These are phyloP conservation scores for Mixornis gularis DNA, from an alignment of 2,113 vertebrate species.

Conservation along the genomic window DNA sequence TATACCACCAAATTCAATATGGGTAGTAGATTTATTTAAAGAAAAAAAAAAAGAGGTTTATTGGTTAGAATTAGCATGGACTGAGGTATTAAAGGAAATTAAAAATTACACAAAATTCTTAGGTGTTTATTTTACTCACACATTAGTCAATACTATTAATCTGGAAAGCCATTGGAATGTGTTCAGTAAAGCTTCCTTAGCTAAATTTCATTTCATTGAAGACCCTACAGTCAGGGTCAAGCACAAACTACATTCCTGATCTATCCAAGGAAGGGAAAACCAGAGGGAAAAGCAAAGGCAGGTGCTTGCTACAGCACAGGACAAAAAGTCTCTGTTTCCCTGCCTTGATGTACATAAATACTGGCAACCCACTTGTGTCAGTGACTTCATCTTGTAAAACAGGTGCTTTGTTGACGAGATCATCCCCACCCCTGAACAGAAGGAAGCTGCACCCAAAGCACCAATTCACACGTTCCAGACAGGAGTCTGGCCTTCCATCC, in stretches of 20 bases:
- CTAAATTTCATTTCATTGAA: neutral
- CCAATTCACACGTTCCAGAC: conserved; percentile 53
- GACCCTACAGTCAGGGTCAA: neutral
- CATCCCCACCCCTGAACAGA: conserved; percentile 62
- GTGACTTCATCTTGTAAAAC: conserved; percentile 10
- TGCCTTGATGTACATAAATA: neutral
- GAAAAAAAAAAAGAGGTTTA: neutral
- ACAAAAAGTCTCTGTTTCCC: neutral
- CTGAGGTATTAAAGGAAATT: neutral
- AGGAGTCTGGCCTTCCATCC: conserved; percentile 47
- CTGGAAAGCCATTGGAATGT: neutral
- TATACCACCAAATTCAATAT: neutral
- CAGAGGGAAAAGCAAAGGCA: neutral
- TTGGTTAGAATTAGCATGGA: neutral
- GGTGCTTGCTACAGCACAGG: neutral
- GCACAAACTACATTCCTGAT: neutral
- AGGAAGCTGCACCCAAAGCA: conserved; percentile 76
- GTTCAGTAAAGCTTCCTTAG: neutral
- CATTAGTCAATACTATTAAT: neutral
- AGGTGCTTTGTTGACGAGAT: conserved; percentile 47
- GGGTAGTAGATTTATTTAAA: neutral
- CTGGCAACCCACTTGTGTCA: neutral
- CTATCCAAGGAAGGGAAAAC: neutral
- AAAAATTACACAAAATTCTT: neutral
- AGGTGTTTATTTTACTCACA: neutral